Base-by-base conservation (phyloP, 2,113 vertebrate genomes). In the Dicerorhinus sumatrensis region DNA sequence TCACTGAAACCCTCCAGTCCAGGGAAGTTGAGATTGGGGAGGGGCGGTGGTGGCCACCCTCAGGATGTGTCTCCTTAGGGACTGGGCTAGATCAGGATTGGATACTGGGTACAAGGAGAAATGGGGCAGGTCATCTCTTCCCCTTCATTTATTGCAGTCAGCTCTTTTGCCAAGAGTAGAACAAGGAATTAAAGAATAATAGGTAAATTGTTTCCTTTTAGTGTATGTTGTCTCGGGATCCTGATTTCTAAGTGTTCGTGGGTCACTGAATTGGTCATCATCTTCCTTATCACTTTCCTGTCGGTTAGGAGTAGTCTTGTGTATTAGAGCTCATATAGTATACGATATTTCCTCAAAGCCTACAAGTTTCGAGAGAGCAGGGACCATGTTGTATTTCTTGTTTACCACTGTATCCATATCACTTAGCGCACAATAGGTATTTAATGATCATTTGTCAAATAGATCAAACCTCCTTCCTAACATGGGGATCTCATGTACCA, bases 391-490 rank as follows among this genome's bases (percentile, higher is more conserved):
- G 12, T 29, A 27, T 56, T 12, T 86, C 81, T 70, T 62, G 10
- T 82, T 93, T 62, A 92, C 27, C 25, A 75, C 25, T 58, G 4
- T 92, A 31, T 56, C 90, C 39, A 21, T 4, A 81, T 60, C 69
- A 93, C 31, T 82, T 76, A 89, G 51, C 27, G 56, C 8, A 33
- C 82, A 94, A 31, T 75, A 42, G 42, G 3, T 84, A 75, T 94
- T 94, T 77, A 58, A 39, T 91, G 70, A 75, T 69, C 33, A 14
- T 95, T 51, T 85, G 8, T 92, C 73, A 86, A 42, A 58, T 88
- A 83, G 88, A 62, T 85, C 67, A 96, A 80, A 42, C 36, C 1
- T 88, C 77, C 89, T 89, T 90, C 48, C 65, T 92, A 42, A 65
- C 10, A 11, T 39, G 69, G 5, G 51, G 17, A 46, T 58, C 76